These are phyloP conservation scores for Potamarius usumacintae DNA, from an alignment of 2,113 vertebrate genomes.

Conservation along the genomic window DNA sequence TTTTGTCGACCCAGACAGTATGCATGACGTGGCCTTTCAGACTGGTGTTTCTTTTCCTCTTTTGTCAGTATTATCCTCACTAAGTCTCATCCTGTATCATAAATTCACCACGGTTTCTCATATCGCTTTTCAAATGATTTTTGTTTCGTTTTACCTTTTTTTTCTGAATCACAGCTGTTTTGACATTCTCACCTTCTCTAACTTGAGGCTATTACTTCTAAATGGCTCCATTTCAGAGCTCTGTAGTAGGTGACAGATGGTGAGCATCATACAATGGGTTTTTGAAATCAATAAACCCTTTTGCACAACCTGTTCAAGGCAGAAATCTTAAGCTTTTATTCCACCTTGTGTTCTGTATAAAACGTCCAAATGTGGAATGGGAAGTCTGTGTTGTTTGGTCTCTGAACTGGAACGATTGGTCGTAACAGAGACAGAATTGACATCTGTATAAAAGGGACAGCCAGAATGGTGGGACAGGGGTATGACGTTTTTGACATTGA, in stretches of 20 bases:
- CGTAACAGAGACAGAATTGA: too few species aligned
- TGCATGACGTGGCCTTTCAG: neutral
- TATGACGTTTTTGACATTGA: too few species aligned
- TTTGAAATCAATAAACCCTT: neutral
- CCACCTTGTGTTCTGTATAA: too few species aligned
- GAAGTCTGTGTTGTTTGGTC: too few species aligned
- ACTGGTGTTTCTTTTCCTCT: neutral
- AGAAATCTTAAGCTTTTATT: too few species aligned
- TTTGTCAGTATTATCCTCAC: neutral
- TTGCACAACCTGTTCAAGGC: too few species aligned
- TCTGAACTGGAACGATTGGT: too few species aligned
- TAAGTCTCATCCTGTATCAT: neutral
- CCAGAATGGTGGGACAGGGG: too few species aligned
- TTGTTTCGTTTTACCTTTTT: too few species aligned
- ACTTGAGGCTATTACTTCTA: neutral
- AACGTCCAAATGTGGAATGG: too few species aligned
- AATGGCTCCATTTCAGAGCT: constrained; percentile 12
- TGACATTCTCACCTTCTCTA: neutral
- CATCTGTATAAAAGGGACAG: too few species aligned
- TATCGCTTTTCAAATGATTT: neutral
- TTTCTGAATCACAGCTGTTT: neutral
- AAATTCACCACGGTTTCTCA: neutral
- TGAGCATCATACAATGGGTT: constrained; percentile 21
- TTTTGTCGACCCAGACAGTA: neutral
- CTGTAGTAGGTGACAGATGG: constrained; percentile 16